Conservation (phyloP, 1,140 invertebrate genomes). For the Hesperophylax magnus region DNA sequence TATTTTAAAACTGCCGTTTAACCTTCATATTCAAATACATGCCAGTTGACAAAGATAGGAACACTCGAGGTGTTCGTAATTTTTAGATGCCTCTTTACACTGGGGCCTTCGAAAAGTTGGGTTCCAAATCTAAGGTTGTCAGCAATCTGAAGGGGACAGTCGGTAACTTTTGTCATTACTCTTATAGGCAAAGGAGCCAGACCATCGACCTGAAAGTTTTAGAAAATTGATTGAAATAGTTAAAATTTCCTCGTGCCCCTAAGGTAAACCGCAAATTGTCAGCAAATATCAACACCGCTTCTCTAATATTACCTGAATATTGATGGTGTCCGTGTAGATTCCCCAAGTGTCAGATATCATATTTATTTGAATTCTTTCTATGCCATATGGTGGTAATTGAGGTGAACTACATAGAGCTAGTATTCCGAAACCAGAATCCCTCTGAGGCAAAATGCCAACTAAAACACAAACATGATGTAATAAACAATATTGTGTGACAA, state of each 20-base stretch:
- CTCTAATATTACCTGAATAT: constrained; percentile 5
- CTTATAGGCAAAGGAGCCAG: constrained; percentile 8
- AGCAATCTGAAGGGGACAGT: not conserved
- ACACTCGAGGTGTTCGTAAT: constrained; percentile 19
- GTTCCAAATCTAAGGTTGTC: constrained; percentile 1
- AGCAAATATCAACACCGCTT: no score
- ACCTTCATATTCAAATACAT: constrained; percentile 29
- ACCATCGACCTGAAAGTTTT: constrained; percentile 12
- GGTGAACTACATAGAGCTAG: not conserved
- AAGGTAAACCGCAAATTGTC: no score
- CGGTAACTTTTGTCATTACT: constrained; percentile 9
- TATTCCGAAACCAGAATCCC: not conserved
- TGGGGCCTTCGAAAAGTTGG: not conserved
- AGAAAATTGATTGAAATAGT: no score
- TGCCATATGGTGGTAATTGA: not conserved
- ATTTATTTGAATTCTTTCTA: not conserved
- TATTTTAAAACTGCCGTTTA: not conserved
- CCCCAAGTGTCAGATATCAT: constrained; percentile 28
- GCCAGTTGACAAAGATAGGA: constrained; percentile 27
- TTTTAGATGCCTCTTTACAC: not conserved
- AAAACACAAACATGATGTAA: not conserved
- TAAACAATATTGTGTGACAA: not conserved
- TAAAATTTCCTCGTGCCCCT: no score
- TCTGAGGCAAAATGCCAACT: not conserved
- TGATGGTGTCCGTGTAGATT: constrained; percentile 1